These are phyloP conservation scores for Zaprionus obscuricornis DNA, from an alignment of 2,888 invertebrate genomes.

Conservation along the genomic window DNA sequence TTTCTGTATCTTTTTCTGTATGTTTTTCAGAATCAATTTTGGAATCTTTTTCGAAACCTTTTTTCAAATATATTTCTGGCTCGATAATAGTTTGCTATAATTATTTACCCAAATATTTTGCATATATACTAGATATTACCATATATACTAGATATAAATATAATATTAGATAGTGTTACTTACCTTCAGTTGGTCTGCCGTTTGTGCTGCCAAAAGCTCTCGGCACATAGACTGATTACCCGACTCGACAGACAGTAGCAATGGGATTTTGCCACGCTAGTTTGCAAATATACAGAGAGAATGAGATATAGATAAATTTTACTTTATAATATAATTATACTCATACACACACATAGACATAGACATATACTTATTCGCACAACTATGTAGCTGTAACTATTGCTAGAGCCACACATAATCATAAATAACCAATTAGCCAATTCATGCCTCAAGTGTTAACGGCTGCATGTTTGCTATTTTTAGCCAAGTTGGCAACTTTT, in stretches of 20 bases:
- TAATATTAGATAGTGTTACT: conserved; percentile 37
- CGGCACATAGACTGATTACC: conserved; percentile 98
- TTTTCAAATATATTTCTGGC: too few relatives aligned
- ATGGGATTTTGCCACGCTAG: conserved; percentile 95
- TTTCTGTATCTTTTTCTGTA: too few relatives aligned
- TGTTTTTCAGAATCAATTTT: too few relatives aligned
- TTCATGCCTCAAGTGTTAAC: conserved; percentile 76
- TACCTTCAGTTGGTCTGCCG: conserved; percentile 93
- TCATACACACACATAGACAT: background rate
- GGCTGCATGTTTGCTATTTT: conserved; percentile 70
- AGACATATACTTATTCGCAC: conserved; percentile 18
- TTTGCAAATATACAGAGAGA: background rate
- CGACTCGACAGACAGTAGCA: conserved; percentile 96
- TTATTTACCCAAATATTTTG: too few relatives aligned
- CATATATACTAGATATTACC: too few relatives aligned
- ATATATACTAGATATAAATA: too few relatives aligned
- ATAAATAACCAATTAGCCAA: conserved; percentile 74
- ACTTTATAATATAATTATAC: conserved; percentile 34
- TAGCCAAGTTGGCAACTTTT: conserved; percentile 76
- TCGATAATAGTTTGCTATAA: too few relatives aligned
- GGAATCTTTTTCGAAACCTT: too few relatives aligned
- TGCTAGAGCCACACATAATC: conserved; percentile 41
- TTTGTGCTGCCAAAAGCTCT: conserved; percentile 94
- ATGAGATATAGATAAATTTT: background rate
- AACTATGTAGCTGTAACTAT: too few relatives aligned